These are phyloP conservation scores for Hirtodrosophila cameraria DNA, from an alignment of 2,888 invertebrate species.

Conservation along the genomic window DNA sequence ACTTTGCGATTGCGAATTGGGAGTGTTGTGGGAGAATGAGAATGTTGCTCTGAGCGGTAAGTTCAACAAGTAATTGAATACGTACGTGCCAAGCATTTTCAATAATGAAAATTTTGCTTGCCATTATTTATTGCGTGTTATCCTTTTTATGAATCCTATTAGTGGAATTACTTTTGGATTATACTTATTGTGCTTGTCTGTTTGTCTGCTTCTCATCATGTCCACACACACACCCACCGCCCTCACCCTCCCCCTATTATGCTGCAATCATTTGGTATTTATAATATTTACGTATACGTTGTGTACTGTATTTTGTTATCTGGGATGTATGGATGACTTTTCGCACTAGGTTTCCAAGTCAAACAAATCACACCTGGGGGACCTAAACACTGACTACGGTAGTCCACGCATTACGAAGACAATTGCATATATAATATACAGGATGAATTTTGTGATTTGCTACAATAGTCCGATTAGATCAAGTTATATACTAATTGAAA, in stretches of 20 bases:
- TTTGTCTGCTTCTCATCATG: not conserved
- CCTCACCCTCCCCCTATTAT: no score
- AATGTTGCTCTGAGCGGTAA: conserved; percentile 56
- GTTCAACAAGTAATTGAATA: conserved; percentile 83
- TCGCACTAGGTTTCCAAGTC: no score
- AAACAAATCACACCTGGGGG: no score
- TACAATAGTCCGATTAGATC: no score
- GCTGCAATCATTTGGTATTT: conserved; percentile 9
- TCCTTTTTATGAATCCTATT: conserved; percentile 80
- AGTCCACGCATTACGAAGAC: no score
- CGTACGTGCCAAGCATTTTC: conserved; percentile 80
- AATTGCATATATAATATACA: no score
- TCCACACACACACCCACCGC: no score
- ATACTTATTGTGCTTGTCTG: conserved; percentile 46
- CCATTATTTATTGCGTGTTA: conserved; percentile 80
- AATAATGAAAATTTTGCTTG: conserved; percentile 64
- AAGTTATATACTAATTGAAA: no score
- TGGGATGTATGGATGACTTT: no score
- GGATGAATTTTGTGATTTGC: no score
- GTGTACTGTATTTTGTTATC: no score
- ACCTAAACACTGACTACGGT: no score
- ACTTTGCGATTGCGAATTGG: conserved; percentile 12
- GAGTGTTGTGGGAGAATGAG: conserved; percentile 20
- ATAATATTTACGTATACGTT: not conserved
- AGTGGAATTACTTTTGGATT: conserved; percentile 73